Base-by-base conservation (phyloP, 1,140 invertebrate species). In the Drosophila bocqueti region DNA sequence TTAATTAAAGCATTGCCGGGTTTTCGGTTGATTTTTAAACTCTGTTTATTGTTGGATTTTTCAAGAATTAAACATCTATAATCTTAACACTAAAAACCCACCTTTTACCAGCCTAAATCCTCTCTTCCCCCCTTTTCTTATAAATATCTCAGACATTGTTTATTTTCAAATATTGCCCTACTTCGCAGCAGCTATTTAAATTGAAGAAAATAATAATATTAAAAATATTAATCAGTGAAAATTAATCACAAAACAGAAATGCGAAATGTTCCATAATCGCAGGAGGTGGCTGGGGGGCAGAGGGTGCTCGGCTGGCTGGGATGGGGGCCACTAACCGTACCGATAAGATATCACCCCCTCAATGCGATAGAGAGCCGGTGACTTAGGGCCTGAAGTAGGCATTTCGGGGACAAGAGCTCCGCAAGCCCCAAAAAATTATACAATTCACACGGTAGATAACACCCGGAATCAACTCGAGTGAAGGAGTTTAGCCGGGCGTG, bases 221-320 rank as follows among this genome's bases (percentile, higher is more conserved):
- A 24, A 29, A 18, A 31, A n/a, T 15, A 31, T 18, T 18, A 18
- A 15, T 24, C 34, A 36, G 10, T 4, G 4, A 13, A 38, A 38
- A 47, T 26, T 47, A 47, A 52, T 34, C 47, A 49, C 46, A 24
- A 59, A 76, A 62, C 59, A 67, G 65, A 74, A 83, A 54, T 69
- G 76, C 65, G 76, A 84, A 79, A 67, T 68, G 81, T 83, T 83
- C 84, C 76, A 83, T 66, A 84, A 83, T 81, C 79, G 61, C 29
- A 24, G 26, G 4, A 9, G 21, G 13, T 1, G 43, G 4, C 3
- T 15, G 0, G 6, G 7, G 24, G 26, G 24, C 24, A 15, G 6
- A 15, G 24, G 15, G 46, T 5, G 61, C 3, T 21, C 31, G 16
- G 42, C 15, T 57, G 49, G 47, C 18, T 62, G 60, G 61, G 43